Percentiles rank a stretch among this genome's conserved stretches.
These are phyloP conservation scores for Drosophila sucinea DNA, from an alignment of 1,140 invertebrate species.

Conservation along the genomic window DNA sequence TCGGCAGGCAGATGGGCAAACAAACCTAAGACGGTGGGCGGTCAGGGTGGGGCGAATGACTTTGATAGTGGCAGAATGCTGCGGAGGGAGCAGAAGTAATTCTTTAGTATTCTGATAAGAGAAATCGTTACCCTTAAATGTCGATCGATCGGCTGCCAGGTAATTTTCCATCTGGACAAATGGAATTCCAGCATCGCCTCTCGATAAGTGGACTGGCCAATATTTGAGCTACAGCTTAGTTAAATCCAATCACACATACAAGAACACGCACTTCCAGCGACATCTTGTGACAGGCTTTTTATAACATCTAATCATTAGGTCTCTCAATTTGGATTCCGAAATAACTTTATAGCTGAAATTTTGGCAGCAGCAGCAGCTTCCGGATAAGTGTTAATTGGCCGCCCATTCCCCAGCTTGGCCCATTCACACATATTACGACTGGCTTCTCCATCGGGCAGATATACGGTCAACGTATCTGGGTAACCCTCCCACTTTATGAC, in stretches of 20 bases:
- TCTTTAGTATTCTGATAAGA: slow-evolving; percentile 2
- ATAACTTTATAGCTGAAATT: slow-evolving; percentile 5
- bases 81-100: not conserved
- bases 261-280: slow-evolving; percentile 7
- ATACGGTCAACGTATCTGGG: slow-evolving; percentile 17
- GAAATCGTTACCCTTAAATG: slow-evolving; percentile 2
- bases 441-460: slow-evolving; percentile 34
- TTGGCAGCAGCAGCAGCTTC: slow-evolving; percentile 1
- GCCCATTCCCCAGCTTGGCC: not conserved
- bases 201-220: slow-evolving; percentile 34
- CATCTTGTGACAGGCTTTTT: slow-evolving; percentile 35
- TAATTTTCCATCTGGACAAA: slow-evolving; percentile 57
- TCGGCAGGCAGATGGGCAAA: slow-evolving; percentile 50
- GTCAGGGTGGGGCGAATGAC: slow-evolving; percentile 18
- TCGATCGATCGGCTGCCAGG: slow-evolving; percentile 17
- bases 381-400: slow-evolving; percentile 39
- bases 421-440: not conserved
- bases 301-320: not conserved
- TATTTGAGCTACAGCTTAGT: slow-evolving; percentile 43
- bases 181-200: slow-evolving; percentile 16
- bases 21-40: slow-evolving; percentile 17
- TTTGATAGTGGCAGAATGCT: slow-evolving; percentile 2
- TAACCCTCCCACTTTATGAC: slow-evolving; percentile 19
- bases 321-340: not conserved
- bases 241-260: slow-evolving; percentile 5